phyloP scores from a whole-genome alignment of 2,113 vertebrate species.

The Apeltes quadracus region DNA sequence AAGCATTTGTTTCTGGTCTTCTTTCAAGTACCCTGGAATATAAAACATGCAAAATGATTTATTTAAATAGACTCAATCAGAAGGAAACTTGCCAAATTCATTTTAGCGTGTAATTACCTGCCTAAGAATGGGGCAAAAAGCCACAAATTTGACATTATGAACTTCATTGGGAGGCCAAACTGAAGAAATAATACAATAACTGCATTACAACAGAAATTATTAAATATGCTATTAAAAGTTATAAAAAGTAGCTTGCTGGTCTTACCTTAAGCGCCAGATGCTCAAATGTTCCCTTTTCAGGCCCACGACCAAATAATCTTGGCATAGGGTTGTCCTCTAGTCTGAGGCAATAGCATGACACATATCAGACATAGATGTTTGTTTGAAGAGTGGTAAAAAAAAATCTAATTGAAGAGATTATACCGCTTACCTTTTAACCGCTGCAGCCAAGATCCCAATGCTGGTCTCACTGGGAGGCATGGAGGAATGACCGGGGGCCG shows the following conservation, averaged over 20 bases:
- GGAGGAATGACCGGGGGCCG: constrained; percentile 87
- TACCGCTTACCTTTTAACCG: constrained; percentile 85
- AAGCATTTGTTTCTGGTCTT: constrained; percentile 81
- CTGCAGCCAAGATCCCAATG: constrained; percentile 92
- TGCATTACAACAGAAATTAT: not conserved
- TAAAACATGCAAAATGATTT: not conserved
- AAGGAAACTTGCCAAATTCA: not conserved
- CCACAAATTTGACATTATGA: constrained; percentile 92
- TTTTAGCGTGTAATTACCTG: constrained; percentile 81
- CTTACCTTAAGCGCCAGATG: constrained; percentile 89
- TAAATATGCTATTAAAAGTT: not conserved
- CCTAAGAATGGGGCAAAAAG: constrained; percentile 87
- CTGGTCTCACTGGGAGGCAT: constrained; percentile 87
- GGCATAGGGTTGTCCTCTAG: constrained; percentile 90
- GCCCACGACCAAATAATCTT: constrained; percentile 86
- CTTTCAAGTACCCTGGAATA: constrained; percentile 84
- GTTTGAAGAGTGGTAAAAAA: rapidly evolving
- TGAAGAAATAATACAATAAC: too few relatives aligned
- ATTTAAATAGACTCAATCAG: not conserved
- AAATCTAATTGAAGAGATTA: not conserved
- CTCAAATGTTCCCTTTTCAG: constrained; percentile 83
- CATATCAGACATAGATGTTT: not conserved
- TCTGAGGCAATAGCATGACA: constrained; percentile 70
- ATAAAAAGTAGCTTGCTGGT: not conserved
- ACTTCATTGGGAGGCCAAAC: constrained; percentile 87